phyloP scores from a whole-genome alignment of 2,888 invertebrate species.

The Tenthredo amoena region DNA sequence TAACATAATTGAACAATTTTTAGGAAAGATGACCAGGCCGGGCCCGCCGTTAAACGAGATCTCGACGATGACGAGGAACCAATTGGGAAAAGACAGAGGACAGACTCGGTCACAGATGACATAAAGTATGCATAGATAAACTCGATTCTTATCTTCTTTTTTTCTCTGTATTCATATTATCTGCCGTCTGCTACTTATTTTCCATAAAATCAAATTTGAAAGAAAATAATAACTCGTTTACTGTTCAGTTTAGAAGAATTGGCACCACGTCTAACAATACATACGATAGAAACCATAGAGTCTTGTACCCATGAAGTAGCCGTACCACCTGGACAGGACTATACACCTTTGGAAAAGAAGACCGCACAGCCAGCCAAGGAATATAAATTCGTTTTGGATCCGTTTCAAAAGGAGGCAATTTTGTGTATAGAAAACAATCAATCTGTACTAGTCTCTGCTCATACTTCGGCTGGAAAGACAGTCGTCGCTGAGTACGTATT shows the following conservation, averaged over 20 bases:
- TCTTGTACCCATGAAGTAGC: slow-evolving; percentile 98
- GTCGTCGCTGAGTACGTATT: slow-evolving; percentile 96
- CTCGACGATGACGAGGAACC: slow-evolving; percentile 59
- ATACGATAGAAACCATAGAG: slow-evolving; percentile 93
- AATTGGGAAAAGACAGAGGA: slow-evolving; percentile 66
- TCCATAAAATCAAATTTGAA: neutral
- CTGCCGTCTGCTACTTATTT: neutral
- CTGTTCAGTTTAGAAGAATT: slow-evolving; percentile 85
- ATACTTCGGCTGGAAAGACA: slow-evolving; percentile 99
- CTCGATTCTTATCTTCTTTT: neutral
- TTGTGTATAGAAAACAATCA: slow-evolving; percentile 98
- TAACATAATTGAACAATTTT: slow-evolving; percentile 2
- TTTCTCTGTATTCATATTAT: no score
- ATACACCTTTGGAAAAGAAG: slow-evolving; percentile 82
- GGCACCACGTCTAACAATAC: slow-evolving; percentile 90
- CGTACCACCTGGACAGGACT: slow-evolving; percentile 92
- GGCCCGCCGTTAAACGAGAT: slow-evolving; percentile 62
- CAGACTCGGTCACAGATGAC: slow-evolving; percentile 70
- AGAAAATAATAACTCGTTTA: slow-evolving; percentile 39
- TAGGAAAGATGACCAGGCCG: slow-evolving; percentile 58
- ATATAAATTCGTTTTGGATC: slow-evolving; percentile 97
- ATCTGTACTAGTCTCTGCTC: slow-evolving; percentile 98
- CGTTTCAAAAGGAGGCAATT: slow-evolving; percentile 98
- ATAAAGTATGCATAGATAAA: slow-evolving; percentile 69
- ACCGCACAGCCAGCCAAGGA: slow-evolving; percentile 90